These are phyloP conservation scores for Odontamblyopus lacepedii DNA, from an alignment of 2,797 vertebrate genomes.

Conservation along the genomic window DNA sequence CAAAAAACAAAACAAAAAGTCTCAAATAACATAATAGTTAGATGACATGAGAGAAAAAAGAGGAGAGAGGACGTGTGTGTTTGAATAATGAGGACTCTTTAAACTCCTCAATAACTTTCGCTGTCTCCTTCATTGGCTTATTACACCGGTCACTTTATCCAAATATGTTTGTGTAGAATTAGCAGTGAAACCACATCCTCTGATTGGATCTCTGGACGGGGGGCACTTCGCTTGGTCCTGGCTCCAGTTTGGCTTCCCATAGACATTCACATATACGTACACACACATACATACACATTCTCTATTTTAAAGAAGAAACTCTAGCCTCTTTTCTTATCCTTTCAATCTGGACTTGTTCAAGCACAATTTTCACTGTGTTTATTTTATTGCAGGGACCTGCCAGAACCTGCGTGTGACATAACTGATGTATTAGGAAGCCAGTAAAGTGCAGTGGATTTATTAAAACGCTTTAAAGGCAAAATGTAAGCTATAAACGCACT, in stretches of 20 bases:
- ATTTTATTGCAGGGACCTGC: constrained; percentile 24
- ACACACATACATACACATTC: constrained; percentile 10
- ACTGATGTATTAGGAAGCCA: constrained; percentile 14
- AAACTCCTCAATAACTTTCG: constrained; percentile 7
- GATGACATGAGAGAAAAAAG: too few relatives aligned
- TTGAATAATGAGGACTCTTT: too few relatives aligned
- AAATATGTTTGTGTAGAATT: constrained; percentile 65
- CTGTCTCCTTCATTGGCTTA: background rate
- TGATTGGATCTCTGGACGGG: constrained; percentile 70
- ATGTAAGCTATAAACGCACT: constrained; percentile 18
- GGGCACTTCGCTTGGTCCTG: constrained; percentile 52
- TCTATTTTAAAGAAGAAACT: constrained; percentile 38
- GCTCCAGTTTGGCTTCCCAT: constrained; percentile 30
- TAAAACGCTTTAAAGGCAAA: constrained; percentile 25
- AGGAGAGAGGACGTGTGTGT: too few relatives aligned
- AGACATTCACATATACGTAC: constrained; percentile 9
- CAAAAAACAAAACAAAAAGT: too few relatives aligned
- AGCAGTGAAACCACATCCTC: constrained; percentile 72
- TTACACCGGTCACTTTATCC: constrained; percentile 24
- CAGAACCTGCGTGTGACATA: constrained; percentile 9
- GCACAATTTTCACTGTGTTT: constrained; percentile 31
- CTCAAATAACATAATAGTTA: too few relatives aligned
- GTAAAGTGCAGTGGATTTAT: constrained; percentile 19
- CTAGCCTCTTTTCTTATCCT: constrained; percentile 20
- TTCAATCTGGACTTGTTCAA: constrained; percentile 26